Percentiles rank a stretch among this genome's conserved stretches.
phyloP scores from a whole-genome alignment of 2,888 invertebrate genomes.

The Galeruca laticollis region DNA sequence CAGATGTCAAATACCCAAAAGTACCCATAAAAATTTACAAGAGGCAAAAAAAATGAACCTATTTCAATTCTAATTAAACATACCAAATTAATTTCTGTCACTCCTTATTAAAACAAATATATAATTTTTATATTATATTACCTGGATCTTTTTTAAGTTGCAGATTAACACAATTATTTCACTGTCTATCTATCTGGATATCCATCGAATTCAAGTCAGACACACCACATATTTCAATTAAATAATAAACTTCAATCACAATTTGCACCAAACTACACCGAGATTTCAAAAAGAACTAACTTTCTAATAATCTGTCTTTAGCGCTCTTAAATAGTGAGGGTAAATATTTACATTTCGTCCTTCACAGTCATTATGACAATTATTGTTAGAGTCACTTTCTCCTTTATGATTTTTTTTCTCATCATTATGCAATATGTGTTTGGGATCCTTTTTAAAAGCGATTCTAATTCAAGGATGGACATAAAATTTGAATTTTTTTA shows the following conservation, averaged over 20 bases:
- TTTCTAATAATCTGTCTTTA: background rate
- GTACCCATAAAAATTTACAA: too few species aligned
- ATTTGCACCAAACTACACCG: background rate
- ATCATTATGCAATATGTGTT: constrained; percentile 1
- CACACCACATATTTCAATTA: too few species aligned
- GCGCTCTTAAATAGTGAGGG: background rate
- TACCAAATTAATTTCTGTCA: too few species aligned
- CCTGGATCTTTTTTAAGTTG: too few species aligned
- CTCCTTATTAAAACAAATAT: too few species aligned
- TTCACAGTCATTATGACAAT: constrained; percentile 9
- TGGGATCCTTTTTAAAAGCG: background rate
- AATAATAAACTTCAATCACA: background rate
- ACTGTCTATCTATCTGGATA: too few species aligned
- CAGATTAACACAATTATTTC: too few species aligned
- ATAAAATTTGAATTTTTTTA: constrained; percentile 3
- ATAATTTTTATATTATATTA: too few species aligned
- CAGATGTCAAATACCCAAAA: too few species aligned
- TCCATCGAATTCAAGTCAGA: too few species aligned
- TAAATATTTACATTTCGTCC: constrained; percentile 22
- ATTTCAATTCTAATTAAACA: too few species aligned
- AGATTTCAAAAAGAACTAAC: background rate
- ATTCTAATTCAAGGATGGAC: background rate
- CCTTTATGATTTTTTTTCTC: background rate
- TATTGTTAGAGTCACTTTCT: constrained; percentile 14
- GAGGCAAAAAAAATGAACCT: too few species aligned